phyloP scores from a whole-genome alignment of 2,113 vertebrate species.

The Sula dactylatra region DNA sequence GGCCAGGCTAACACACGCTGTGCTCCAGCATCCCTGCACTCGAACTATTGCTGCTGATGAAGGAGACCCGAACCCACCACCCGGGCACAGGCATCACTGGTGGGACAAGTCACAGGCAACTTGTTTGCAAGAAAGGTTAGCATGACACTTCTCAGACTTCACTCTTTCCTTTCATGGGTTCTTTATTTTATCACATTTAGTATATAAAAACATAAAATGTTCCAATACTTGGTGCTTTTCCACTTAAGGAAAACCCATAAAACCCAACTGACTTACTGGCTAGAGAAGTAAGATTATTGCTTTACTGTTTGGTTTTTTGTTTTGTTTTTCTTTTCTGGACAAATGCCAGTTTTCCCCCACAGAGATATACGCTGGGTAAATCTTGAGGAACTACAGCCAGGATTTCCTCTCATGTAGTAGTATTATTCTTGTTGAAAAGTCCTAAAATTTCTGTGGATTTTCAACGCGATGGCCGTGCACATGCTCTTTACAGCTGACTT shows the following conservation, averaged over 20 bases:
- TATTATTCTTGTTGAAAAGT: neutral
- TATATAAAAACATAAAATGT: neutral
- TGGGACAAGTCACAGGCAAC: neutral
- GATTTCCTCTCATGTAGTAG: neutral
- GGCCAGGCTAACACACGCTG: neutral
- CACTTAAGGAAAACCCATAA: neutral
- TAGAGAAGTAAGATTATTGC: neutral
- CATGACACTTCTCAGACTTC: neutral
- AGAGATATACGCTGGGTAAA: neutral
- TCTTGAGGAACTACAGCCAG: neutral
- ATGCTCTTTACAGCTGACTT: fast-evolving
- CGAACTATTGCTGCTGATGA: fast-evolving
- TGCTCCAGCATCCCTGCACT: neutral
- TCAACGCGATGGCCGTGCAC: fast-evolving
- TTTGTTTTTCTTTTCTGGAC: neutral
- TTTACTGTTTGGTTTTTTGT: neutral
- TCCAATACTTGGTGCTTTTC: neutral
- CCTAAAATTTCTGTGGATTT: neutral
- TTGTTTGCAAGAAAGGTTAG: neutral
- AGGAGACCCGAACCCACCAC: neutral
- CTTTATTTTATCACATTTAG: neutral
- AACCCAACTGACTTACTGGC: neutral
- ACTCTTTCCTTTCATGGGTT: neutral
- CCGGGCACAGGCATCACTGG: neutral
- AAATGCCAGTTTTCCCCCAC: neutral